A percentile compares a stretch with the other conserved stretches of the same genome.
Evolutionary conservation across 2,888 invertebrate species (phyloP).

Genomic region (Linyphia triangularis): DNA sequence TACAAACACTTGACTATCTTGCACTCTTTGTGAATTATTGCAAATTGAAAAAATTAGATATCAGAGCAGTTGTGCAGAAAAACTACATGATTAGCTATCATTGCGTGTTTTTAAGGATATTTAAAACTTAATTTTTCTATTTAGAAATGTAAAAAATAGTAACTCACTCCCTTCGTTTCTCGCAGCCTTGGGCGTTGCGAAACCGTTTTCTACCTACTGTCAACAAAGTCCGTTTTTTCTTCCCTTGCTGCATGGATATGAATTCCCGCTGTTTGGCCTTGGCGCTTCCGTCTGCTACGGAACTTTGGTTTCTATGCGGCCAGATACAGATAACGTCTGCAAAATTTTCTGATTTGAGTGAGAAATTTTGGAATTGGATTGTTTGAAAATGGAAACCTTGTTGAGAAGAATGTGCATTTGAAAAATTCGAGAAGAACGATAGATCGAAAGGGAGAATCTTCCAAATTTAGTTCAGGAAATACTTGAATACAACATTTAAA

Average conservation of each 20-base stretch:
- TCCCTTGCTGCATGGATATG: constrained; percentile 7
- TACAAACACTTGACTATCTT: constrained; percentile 1
- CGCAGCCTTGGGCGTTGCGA: constrained; percentile 31
- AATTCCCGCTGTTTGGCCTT: constrained; percentile 42
- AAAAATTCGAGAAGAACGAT: too few species aligned
- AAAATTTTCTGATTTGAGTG: neutral
- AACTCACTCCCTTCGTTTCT: constrained; percentile 1
- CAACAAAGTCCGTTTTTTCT: constrained; percentile 37
- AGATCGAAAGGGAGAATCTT: too few species aligned
- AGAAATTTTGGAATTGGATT: neutral
- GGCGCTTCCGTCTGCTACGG: constrained; percentile 35
- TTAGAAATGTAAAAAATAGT: neutral
- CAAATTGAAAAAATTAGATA: neutral
- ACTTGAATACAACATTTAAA: too few species aligned
- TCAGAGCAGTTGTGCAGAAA: neutral
- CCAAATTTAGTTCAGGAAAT: too few species aligned
- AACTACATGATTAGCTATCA: neutral
- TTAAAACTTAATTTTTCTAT: neutral
- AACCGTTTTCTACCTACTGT: constrained; percentile 35
- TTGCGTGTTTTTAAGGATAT: neutral
- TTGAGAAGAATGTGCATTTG: neutral
- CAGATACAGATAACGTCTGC: neutral
- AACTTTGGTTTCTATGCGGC: constrained; percentile 20
- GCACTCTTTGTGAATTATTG: neutral
- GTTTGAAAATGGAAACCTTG: neutral